A percentile compares a stretch with the other conserved stretches of the same genome.
phyloP scores from a whole-genome alignment of 2,113 vertebrate species.

The Dicerorhinus sumatrensis region DNA sequence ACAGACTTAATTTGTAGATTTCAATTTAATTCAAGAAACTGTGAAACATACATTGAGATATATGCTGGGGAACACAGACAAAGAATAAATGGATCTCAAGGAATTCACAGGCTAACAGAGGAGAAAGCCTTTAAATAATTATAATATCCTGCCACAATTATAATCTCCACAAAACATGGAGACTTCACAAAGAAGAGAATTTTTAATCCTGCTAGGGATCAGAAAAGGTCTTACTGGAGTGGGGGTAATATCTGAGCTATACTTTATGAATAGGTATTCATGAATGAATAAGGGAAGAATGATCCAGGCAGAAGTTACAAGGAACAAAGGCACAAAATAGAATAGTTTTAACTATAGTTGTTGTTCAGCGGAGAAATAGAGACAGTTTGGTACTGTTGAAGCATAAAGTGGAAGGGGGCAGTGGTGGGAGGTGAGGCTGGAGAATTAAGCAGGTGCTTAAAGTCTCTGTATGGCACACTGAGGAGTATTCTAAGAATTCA shows the following conservation, averaged over 20 bases:
- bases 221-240: not conserved
- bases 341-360: not conserved
- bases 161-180: not conserved
- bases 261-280: not conserved
- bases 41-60: not conserved
- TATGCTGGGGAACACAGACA: not conserved
- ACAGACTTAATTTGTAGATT: not conserved
- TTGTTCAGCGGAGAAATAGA: not conserved
- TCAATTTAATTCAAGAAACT: slow-evolving; percentile 19
- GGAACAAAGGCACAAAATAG: not conserved
- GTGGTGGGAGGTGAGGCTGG: not conserved
- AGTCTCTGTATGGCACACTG: not conserved
- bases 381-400: not conserved
- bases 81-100: not conserved
- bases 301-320: not conserved
- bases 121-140: not conserved
- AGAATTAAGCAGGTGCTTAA: not conserved
- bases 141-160: not conserved
- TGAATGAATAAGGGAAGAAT: not conserved
- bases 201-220: not conserved
- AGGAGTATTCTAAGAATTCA: not conserved
- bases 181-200: not conserved
- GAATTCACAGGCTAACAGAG: not conserved
- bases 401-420: not conserved
- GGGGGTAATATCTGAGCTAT: not conserved